phyloP scores from a whole-genome alignment of 1,140 invertebrate species.

The Hydropsyche tenuis region DNA sequence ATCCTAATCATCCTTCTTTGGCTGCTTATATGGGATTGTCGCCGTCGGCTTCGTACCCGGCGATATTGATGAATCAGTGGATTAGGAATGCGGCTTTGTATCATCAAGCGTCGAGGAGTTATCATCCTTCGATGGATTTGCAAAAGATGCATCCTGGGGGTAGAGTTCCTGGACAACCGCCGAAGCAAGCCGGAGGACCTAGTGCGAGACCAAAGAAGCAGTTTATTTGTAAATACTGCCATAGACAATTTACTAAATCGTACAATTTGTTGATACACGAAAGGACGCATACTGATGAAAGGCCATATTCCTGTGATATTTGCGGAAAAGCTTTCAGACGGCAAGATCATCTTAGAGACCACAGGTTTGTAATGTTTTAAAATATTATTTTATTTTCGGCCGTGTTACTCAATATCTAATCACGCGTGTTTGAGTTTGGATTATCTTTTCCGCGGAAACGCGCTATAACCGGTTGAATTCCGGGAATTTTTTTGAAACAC shows the following conservation, averaged over 20 bases:
- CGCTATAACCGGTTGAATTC: neutral
- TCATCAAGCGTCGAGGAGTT: constrained; percentile 62
- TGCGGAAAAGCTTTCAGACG: constrained; percentile 94
- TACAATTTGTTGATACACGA: constrained; percentile 97
- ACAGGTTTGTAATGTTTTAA: constrained; percentile 67
- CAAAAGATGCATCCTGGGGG: constrained; percentile 57
- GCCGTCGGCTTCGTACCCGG: constrained; percentile 59
- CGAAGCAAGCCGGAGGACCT: constrained; percentile 64
- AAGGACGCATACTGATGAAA: constrained; percentile 93
- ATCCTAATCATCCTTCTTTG: constrained; percentile 52
- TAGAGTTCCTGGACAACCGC: constrained; percentile 60
- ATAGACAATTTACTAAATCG: constrained; percentile 94
- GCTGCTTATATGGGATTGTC: constrained; percentile 57
- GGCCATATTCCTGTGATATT: constrained; percentile 94
- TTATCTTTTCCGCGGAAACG: neutral
- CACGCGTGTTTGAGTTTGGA: neutral
- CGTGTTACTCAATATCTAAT: neutral
- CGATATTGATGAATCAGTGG: constrained; percentile 74
- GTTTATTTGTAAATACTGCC: constrained; percentile 95
- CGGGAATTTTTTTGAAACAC: neutral
- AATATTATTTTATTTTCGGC: neutral
- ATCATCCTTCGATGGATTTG: constrained; percentile 58
- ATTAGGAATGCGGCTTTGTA: constrained; percentile 72
- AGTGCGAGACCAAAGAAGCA: constrained; percentile 85
- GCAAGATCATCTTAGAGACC: constrained; percentile 92